Base-by-base conservation (phyloP, 2,797 vertebrate genomes). In the Melanotaenia pygmaea region DNA sequence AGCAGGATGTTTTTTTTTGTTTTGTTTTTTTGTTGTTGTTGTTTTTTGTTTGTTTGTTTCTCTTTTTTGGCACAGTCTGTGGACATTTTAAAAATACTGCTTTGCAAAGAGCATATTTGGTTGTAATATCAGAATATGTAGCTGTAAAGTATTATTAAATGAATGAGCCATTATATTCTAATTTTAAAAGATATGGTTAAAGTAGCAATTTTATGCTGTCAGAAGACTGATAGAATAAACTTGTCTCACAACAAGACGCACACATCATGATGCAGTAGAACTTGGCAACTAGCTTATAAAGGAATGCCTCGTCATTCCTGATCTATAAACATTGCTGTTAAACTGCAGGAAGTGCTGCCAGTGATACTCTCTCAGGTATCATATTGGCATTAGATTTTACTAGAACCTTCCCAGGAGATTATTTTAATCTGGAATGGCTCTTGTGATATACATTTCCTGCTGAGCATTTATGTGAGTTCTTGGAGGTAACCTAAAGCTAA, bases 381-480 rank as follows among this genome's bases (percentile, higher is more conserved):
- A 32, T 57, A 18, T 59, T 51, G 57, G 40, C 64, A 12, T 59
- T 28, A 59, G 34, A 58, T 64, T 71, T 69, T 47, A 68, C 70
- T 63, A 68, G 59, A 60, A 71, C 22, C 14, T 43, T 73, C 59
- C 51, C n/a, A 13, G 26, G 35, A 80, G 67, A 67, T 74, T 5
- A 18, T 74, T 59, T 68, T 64, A 58, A 53, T 72, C 58, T 63
- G n/a, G n/a, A 43, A 34, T 26, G 6, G 43, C 62, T 67, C 67
- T 67, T 69, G 64, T 38, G 28, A 69, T 74, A 37, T 59, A 73
- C 30, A 73, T 72, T 77, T 85, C 80, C 73, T 81, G 34, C 61
- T 35, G 11, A 54, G 47, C n/a, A 53, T 83, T 72, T 76, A 57
- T 65, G 62, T 70, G 65, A 79, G 74, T 74, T 82, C 35, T 77